Evolutionary conservation across 2,113 vertebrate species (phyloP).

Genomic region (Vulpes ferrilata): DNA sequence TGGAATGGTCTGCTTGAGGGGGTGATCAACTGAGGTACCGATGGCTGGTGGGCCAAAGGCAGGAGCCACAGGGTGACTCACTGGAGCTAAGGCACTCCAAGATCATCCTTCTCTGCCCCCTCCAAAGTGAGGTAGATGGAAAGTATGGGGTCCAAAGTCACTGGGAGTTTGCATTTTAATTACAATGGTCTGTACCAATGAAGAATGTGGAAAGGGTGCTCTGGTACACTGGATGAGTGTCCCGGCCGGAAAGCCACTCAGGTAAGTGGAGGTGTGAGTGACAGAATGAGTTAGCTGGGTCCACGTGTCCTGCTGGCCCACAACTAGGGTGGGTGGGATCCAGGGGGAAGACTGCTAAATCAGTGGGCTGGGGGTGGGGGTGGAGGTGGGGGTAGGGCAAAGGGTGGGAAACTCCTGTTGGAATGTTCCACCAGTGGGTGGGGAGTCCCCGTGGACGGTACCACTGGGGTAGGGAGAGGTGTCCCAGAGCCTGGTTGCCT

Average conservation of each 20-base stretch:
- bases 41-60: too few relatives aligned
- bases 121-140: neutral
- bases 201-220: neutral
- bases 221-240: neutral
- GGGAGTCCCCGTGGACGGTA: neutral
- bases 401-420: neutral
- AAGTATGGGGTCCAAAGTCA: accelerated
- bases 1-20: neutral
- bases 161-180: neutral
- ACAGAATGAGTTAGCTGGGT: neutral
- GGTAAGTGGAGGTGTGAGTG: neutral
- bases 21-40: neutral
- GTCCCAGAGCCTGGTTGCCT: neutral
- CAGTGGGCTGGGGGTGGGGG: accelerated
- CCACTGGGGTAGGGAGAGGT: neutral
- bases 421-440: neutral
- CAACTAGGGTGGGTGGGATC: neutral
- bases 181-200: neutral
- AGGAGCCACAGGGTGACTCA: neutral
- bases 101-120: neutral
- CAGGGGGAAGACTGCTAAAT: neutral
- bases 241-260: neutral
- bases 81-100: neutral
- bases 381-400: too few relatives aligned
- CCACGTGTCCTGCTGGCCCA: neutral